phyloP scores from a whole-genome alignment of 1,140 invertebrate species.

The Drosophila repleta region DNA sequence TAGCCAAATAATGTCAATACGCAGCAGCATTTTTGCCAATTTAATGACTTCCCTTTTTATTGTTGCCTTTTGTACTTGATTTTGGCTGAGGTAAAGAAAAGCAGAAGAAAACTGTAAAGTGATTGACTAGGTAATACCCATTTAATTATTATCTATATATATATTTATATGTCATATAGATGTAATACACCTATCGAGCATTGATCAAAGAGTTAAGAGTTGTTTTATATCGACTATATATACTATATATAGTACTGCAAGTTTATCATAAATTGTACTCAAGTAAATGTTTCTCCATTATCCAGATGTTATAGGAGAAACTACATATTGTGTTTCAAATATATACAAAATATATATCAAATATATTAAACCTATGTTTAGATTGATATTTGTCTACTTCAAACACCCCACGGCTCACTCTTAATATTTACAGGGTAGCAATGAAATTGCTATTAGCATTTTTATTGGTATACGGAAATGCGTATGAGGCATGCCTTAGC shows the following conservation, averaged over 20 bases:
- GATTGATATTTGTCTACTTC: neutral
- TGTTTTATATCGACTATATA: too few species aligned
- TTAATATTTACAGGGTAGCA: neutral
- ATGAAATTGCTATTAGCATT: conserved; percentile 36
- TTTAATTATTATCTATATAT: too few species aligned
- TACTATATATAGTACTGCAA: too few species aligned
- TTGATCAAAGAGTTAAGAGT: too few species aligned
- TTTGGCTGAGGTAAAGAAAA: conserved; percentile 1
- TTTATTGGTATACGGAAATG: conserved; percentile 14
- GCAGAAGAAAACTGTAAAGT: neutral
- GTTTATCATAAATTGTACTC: too few species aligned
- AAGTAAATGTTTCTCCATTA: too few species aligned
- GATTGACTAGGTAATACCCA: neutral
- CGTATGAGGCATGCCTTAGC: conserved; percentile 9
- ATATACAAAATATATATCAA: too few species aligned
- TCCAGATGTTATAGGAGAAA: too few species aligned
- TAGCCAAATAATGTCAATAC: conserved; percentile 17
- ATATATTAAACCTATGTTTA: too few species aligned
- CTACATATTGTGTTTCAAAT: too few species aligned
- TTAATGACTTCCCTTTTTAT: conserved; percentile 33
- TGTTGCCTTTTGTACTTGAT: conserved; percentile 29
- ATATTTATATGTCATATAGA: too few species aligned
- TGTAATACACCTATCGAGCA: too few species aligned
- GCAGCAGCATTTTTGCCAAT: conserved; percentile 20
- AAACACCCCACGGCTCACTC: neutral